Evolutionary conservation across 2,888 invertebrate genomes (phyloP), one percentile per base, ranked within the genome.

Genomic region (Marronus borbonicus): DNA sequence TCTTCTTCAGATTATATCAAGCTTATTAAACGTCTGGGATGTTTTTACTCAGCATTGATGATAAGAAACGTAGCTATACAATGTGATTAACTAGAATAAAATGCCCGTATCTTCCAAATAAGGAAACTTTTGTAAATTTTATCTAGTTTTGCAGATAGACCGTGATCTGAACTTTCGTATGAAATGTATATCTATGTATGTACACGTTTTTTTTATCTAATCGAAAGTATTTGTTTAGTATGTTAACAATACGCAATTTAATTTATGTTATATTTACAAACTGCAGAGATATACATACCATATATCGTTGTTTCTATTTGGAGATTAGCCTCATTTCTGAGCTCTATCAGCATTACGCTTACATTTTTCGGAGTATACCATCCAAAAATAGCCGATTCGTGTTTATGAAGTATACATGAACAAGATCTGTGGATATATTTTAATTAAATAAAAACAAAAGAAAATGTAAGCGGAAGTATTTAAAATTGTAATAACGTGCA

Each of bases 161-260:
- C 3, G 17, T 52, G 52, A 14, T 52, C 17, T 52, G 4, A 65
- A 36, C n/a, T 5, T 65, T 31, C 2, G 28, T 28, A 31, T 62
- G 14, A 31, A 62, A 62, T 24, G n/a, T 62, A 3, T 17, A 60
- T 20, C 5, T 28, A 31, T 31, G 31, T 31, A 24, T 1, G 24
- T 31, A 31, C 3, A 62, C 31, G 24, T 24, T 24, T 24, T 12
- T 65, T 65, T 65, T 65, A 65, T 65, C 65, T 65, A 65, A 65
- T 65, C 65, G 14, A 65, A 52, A 52, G 17, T 17, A 52, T 52
- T 52, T 17, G 17, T 52, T 52, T 52, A 17, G 2, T 52, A 17
- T 52, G 52, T 52, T 52, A 52, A 52, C 52, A 52, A 52, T n/a
- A 5, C n/a, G 1, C 52, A 2, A 17, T 52, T n/a, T 52, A 52